phyloP scores from a whole-genome alignment of 64 coral and sea anemone species.

The Orbicella faveolata region DNA sequence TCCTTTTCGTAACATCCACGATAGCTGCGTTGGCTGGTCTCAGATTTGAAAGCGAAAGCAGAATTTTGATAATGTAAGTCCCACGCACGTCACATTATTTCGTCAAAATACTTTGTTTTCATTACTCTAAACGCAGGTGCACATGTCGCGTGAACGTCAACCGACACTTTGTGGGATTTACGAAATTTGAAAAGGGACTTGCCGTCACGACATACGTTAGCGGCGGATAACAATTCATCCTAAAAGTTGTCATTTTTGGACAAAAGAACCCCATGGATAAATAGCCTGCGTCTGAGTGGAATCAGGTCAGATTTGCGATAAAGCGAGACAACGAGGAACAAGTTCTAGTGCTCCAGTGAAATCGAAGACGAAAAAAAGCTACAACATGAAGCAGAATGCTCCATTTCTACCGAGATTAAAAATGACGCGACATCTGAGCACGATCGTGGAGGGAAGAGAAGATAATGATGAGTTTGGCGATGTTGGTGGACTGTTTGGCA shows the following conservation, averaged over 20 bases:
- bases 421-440: conserved; percentile 25
- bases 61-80: not conserved
- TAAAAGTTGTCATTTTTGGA: not conserved
- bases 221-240: conserved; percentile 9
- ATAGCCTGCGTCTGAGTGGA: not conserved
- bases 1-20: not conserved
- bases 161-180: not conserved
- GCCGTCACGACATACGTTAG: not conserved
- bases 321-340: not conserved
- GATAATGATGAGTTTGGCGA: conserved; percentile 14
- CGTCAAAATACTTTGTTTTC: conserved; percentile 4
- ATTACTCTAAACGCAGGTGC: not conserved
- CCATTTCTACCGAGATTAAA: conserved; percentile 26
- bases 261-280: not conserved
- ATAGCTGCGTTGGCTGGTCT: not conserved
- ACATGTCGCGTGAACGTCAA: not conserved
- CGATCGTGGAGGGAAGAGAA: conserved; percentile 23
- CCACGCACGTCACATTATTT: not conserved
- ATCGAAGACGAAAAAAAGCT: not conserved
- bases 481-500: not conserved
- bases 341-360: not conserved
- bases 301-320: not conserved
- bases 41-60: too few relatives aligned
- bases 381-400: conserved; percentile 4
- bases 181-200: not conserved